Evolutionary conservation across 2,888 invertebrate species (phyloP), one percentile per base, ranked within the genome.

Genomic region (Pegoplata infirma): DNA sequence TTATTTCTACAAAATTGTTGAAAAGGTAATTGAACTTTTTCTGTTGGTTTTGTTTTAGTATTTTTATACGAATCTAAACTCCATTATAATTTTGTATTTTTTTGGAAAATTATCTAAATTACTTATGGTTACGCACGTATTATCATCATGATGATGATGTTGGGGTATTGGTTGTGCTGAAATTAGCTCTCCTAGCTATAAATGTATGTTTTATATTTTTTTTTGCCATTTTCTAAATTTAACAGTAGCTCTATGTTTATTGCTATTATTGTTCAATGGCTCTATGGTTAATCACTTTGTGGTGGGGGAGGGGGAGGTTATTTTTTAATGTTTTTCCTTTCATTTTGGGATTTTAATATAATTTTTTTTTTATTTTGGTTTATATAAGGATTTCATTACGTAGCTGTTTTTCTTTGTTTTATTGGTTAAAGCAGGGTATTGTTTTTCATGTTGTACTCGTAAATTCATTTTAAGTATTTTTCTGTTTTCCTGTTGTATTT

Each of bases 101-200:
- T 82, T 82, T 81, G 82, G 79, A 82, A 84, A 84, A 84, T 84
- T 84, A 84, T 82, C 85, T 84, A 85, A 86, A 85, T 85, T 86
- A 83, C 86, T 86, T 85, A 84, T 84, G 85, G 85, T 85, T 85
- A 85, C 83, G 84, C 85, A 85, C 86, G 85, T 86, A 71, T 67
- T 79, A 71, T 63, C 56, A 67, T 23, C 69, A 67, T 44, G 16
- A 53, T 46, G 4, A 53, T 32, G n/a, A 53, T 49, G 51, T 68
- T 61, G n/a, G n/a, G n/a, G n/a, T n/a, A n/a, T n/a, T n/a, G n/a
- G n/a, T n/a, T n/a, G n/a, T n/a, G n/a, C 51, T 3, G 10, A 72
- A 61, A 72, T 72, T 77, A 61, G 56, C 67, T 67, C 3, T 51
- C 19, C 23, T 23, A 21, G 16, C 25, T 19, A 21, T 44, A 56